Evolutionary conservation across 2,797 vertebrate species (phyloP), one percentile per base, ranked within the genome.

Genomic region (Alauda arvensis): DNA sequence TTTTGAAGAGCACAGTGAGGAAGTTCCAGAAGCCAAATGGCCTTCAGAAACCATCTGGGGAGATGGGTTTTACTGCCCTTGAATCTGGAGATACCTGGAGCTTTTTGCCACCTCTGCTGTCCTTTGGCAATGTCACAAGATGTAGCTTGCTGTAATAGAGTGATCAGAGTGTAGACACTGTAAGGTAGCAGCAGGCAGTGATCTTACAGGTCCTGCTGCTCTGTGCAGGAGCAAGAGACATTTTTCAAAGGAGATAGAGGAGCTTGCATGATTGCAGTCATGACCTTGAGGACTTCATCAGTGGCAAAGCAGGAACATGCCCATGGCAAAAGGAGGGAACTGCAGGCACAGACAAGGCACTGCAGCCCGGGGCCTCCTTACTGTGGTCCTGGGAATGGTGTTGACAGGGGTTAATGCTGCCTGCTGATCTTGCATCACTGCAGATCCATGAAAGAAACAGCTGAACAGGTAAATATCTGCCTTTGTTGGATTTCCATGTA

Each of bases 401-500:
- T 31, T 56, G 52, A 39, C 1, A 1, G 18, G 29, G 8, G 7
- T 53, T 69, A 60, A 63, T 85, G 75, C 18, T 53, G 24, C 37
- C 59, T 66, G 9, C 26, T 43, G 69, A 29, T 37, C 63, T 69
- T 63, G 48, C 8, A 12, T 26, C 33, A n/a, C 34, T 52, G 53
- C 42, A 83, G 26, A 25, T 71, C 59, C 13, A 6, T 18, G 29
- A 40, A 79, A 62, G n/a, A 71, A 77, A 71, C 6, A 80, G 59
- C n/a, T 69, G 34, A 77, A 72, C 5, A 67, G 21, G 16, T 19
- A 59, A 85, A 66, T 25, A 78, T 8, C 26, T 81, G 34, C 0
- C 3, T 16, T 8, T 37, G 45, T 24, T 57, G 57, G 42, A 42
- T 37, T 83, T 76, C 11, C 53, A 55, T 0, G 0, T 11, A 74